Percentiles rank a stretch among this genome's conserved stretches.
Evolutionary conservation across 2,888 invertebrate species (phyloP).

Genomic region (Pasiphila rectangulata): DNA sequence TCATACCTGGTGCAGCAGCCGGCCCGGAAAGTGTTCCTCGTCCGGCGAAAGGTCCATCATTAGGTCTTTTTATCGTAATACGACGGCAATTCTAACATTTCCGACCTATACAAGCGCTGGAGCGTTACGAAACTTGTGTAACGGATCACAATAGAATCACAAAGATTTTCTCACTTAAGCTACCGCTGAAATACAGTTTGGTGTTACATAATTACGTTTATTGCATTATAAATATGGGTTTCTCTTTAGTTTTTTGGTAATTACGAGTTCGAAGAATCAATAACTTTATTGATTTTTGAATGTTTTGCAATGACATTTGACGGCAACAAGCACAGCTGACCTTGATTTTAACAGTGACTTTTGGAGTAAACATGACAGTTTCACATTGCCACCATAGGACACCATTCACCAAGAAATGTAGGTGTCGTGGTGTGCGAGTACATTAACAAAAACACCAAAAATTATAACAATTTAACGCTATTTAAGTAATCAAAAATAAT

Average conservation of each 20-base stretch:
- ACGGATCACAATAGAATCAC: conserved; percentile 2
- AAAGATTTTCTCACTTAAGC: conserved; percentile 20
- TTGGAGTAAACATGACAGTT: no score
- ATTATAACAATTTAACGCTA: no score
- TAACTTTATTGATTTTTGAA: conserved; percentile 20
- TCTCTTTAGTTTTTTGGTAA: neutral
- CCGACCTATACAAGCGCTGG: conserved; percentile 54
- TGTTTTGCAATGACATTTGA: conserved; percentile 6
- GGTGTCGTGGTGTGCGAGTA: no score
- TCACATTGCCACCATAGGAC: no score
- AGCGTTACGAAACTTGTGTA: conserved; percentile 52
- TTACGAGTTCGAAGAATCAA: neutral
- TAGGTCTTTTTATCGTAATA: conserved; percentile 38
- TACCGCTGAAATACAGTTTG: neutral
- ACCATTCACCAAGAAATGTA: neutral
- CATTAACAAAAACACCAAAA: no score
- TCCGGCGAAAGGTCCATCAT: conserved; percentile 87
- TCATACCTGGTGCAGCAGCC: conserved; percentile 86
- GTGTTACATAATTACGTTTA: neutral
- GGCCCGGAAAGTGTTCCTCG: conserved; percentile 89
- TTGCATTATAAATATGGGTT: neutral
- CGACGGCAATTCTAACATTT: conserved; percentile 51
- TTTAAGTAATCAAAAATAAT: no score
- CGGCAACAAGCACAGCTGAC: conserved; percentile 2
- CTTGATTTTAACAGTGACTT: conserved; percentile 1